Evolutionary conservation across 2,797 vertebrate genomes (phyloP), one percentile per base, ranked within the genome.

Genomic region (Chelon auratus): DNA sequence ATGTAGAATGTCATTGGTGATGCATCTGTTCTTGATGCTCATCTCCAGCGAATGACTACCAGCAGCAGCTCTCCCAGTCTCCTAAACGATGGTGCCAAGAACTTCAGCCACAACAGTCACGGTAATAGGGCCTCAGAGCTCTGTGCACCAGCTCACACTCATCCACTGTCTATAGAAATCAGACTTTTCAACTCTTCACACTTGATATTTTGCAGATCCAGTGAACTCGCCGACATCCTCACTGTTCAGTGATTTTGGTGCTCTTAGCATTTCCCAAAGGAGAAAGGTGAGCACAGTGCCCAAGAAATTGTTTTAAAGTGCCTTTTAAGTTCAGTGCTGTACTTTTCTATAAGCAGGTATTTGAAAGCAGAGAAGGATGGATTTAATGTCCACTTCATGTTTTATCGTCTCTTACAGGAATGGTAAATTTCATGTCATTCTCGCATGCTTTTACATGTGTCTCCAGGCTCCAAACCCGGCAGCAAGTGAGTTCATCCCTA

Each of bases 51-150:
- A 84, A 98, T 99, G 95, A 97, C 97, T 86, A 99, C 96, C 94
- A 99, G 98, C 95, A 99, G 96, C 95, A 99, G 97, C 83, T 99
- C 97, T 77, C 97, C 97, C 71, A 99, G 97, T 94, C 97, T 99
- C 92, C 94, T 99, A 77, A 99, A 97, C 66, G 98, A 99, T 88
- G 96, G 97, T 98, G 97, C 97, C 96, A 99, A 99, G 96, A 96
- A 95, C 86, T 99, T 96, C 20, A 93, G 95, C 93, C 96, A 98
- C 68, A 92, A 95, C 91, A 87, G 95, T 93, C 98, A 97, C 72
- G 98, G 98, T 99, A 93, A 95, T 94, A 83, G 39, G 12, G 24
- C 1, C n/a, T 9, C 0, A 4, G 10, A 47, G n/a, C 10, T 48
- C 20, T 10, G 3, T 11, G 3, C 58, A 52, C 15, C 14, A 45